Percentiles rank a stretch among this genome's conserved stretches.
These are phyloP conservation scores for Patella ulyssiponensis DNA, from an alignment of 2,888 invertebrate species.

Conservation along the genomic window DNA sequence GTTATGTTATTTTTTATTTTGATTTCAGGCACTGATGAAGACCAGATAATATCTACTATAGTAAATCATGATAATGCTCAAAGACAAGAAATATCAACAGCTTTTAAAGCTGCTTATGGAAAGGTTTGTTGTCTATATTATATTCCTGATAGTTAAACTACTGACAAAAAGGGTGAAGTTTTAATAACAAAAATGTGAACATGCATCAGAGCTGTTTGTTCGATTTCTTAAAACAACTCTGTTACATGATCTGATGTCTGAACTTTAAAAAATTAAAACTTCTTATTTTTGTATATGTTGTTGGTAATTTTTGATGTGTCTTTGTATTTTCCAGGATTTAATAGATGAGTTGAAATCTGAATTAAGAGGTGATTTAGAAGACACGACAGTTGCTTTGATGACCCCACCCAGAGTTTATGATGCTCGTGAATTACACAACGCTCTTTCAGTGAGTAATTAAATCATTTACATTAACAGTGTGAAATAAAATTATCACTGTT, in stretches of 20 bases:
- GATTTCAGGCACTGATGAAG: constrained; percentile 49
- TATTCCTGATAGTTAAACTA: too few relatives aligned
- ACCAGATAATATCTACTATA: constrained; percentile 40
- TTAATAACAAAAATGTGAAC: too few relatives aligned
- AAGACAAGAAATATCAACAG: constrained; percentile 44
- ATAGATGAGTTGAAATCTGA: constrained; percentile 76
- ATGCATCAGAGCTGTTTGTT: too few relatives aligned
- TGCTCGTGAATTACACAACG: constrained; percentile 85
- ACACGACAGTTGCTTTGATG: constrained; percentile 85
- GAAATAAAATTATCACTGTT: too few relatives aligned
- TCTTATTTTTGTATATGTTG: not conserved
- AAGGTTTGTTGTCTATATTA: constrained; percentile 40
- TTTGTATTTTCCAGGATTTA: constrained; percentile 49
- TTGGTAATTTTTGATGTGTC: not conserved
- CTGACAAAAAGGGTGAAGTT: too few relatives aligned
- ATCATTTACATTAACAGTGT: too few relatives aligned
- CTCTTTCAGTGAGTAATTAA: constrained; percentile 75
- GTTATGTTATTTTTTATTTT: not conserved
- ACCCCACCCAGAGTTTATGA: constrained; percentile 87
- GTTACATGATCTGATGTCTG: too few relatives aligned
- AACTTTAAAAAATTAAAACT: too few relatives aligned
- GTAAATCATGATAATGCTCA: constrained; percentile 44
- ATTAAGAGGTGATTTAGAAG: constrained; percentile 89
- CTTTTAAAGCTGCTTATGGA: constrained; percentile 53
- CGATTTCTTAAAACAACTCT: too few relatives aligned